A percentile compares a stretch with the other conserved stretches of the same genome.
phyloP scores from a whole-genome alignment of 1,140 invertebrate species.

The Teleogryllus occipitalis region DNA sequence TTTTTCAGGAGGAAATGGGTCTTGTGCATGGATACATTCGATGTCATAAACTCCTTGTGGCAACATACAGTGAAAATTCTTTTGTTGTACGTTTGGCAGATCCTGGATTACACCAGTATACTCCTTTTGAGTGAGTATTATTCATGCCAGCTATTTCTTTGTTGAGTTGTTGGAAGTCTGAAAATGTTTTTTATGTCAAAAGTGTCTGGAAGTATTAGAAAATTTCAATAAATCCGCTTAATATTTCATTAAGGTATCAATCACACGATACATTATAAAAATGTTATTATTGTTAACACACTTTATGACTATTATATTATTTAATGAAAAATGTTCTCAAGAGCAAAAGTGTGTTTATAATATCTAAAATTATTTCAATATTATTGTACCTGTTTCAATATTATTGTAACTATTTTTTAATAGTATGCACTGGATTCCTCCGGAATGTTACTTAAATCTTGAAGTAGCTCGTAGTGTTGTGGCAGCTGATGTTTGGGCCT shows the following conservation, averaged over 20 bases:
- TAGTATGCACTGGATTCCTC: slow-evolving; percentile 79
- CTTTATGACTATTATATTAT: not conserved
- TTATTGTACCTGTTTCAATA: not conserved
- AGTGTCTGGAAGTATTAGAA: too few species aligned
- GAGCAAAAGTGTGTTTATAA: not conserved
- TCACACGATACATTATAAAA: too few species aligned
- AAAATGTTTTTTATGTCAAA: too few species aligned
- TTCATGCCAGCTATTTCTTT: not conserved
- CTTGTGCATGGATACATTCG: slow-evolving; percentile 79
- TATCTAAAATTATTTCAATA: not conserved
- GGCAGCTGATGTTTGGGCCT: slow-evolving; percentile 76
- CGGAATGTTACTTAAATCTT: slow-evolving; percentile 63
- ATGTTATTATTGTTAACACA: too few species aligned
- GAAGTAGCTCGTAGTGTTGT: slow-evolving; percentile 51
- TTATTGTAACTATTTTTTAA: slow-evolving; percentile 25
- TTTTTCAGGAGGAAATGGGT: slow-evolving; percentile 57
- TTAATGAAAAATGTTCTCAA: not conserved
- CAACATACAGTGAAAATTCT: slow-evolving; percentile 51
- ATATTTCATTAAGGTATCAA: too few species aligned
- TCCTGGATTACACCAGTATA: slow-evolving; percentile 55
- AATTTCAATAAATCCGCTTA: too few species aligned
- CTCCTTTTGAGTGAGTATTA: slow-evolving; percentile 51
- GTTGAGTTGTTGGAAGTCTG: too few species aligned
- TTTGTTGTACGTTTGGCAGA: slow-evolving; percentile 73
- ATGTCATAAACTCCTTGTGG: slow-evolving; percentile 71